Evolutionary conservation across 2,113 vertebrate genomes (phyloP).

Genomic region (Acanthochromis polyacanthus): DNA sequence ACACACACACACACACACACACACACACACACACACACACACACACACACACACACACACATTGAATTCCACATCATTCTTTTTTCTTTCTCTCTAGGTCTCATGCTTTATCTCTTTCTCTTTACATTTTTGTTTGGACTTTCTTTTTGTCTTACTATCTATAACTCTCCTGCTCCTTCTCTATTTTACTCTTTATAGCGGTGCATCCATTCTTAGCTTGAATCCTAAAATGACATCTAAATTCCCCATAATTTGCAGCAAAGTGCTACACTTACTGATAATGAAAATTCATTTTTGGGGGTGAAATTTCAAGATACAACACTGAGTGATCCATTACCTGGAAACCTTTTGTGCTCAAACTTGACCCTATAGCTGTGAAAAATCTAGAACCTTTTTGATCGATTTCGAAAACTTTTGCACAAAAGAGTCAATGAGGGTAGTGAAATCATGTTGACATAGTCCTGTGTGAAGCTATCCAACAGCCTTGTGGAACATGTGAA

Average conservation of each 20-base stretch:
- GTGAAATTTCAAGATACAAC: slow-evolving; percentile 43
- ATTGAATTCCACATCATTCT: slow-evolving; percentile 83
- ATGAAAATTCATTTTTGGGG: slow-evolving; percentile 54
- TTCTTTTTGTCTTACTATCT: slow-evolving; percentile 52
- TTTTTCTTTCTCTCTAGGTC: slow-evolving; percentile 62
- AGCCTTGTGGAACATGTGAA: slow-evolving; percentile 16
- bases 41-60: slow-evolving; percentile 71
- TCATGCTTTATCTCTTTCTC: slow-evolving; percentile 64
- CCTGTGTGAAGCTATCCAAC: slow-evolving; percentile 15
- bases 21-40: slow-evolving; percentile 70
- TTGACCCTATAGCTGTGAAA: slow-evolving; percentile 40
- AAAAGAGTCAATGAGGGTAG: slow-evolving; percentile 37
- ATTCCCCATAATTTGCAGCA: slow-evolving; percentile 62
- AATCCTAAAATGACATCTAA: slow-evolving; percentile 59
- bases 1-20: slow-evolving; percentile 65
- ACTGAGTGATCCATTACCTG: slow-evolving; percentile 40
- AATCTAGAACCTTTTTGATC: slow-evolving; percentile 41
- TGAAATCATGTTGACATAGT: slow-evolving; percentile 31
- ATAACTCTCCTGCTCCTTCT: slow-evolving; percentile 8
- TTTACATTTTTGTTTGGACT: slow-evolving; percentile 57
- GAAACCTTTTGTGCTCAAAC: slow-evolving; percentile 30
- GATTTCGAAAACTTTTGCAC: slow-evolving; percentile 41
- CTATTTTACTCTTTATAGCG: slow-evolving; percentile 16
- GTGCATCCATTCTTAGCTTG: slow-evolving; percentile 34
- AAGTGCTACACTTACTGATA: slow-evolving; percentile 56